Evolutionary conservation across 2,113 vertebrate genomes (phyloP).

Genomic region (Trichechus manatus): DNA sequence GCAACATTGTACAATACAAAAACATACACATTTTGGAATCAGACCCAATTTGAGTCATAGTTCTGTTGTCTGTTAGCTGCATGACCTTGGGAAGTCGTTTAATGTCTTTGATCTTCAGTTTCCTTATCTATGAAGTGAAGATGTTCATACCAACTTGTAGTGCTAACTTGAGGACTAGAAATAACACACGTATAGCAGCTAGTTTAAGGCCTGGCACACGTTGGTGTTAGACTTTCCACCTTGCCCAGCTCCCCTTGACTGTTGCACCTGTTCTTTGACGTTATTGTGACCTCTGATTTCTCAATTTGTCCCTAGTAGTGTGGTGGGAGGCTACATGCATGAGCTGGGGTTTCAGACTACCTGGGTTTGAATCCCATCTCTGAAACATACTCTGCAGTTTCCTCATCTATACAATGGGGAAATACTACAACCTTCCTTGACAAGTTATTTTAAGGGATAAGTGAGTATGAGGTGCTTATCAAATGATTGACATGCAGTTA

Average conservation of each 20-base stretch:
- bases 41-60: not conserved
- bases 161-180: not conserved
- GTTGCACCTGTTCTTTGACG: not conserved
- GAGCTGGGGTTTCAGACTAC: not conserved
- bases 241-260: not conserved
- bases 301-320: not conserved
- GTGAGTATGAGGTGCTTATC: not conserved
- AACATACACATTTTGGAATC: not conserved
- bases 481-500: not conserved
- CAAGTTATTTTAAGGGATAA: not conserved
- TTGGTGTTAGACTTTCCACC: not conserved
- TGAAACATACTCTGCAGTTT: not conserved
- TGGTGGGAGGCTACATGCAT: not conserved
- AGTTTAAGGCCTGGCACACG: no score
- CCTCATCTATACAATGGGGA: not conserved
- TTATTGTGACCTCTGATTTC: not conserved
- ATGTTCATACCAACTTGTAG: not conserved
- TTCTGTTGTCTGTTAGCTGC: not conserved
- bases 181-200: not conserved
- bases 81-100: not conserved
- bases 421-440: not conserved
- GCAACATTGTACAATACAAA: not conserved
- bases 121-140: not conserved
- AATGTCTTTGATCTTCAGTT: slow-evolving; percentile 13
- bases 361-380: not conserved